phyloP scores from a whole-genome alignment of 2,888 invertebrate genomes.

The Acleris laterana region DNA sequence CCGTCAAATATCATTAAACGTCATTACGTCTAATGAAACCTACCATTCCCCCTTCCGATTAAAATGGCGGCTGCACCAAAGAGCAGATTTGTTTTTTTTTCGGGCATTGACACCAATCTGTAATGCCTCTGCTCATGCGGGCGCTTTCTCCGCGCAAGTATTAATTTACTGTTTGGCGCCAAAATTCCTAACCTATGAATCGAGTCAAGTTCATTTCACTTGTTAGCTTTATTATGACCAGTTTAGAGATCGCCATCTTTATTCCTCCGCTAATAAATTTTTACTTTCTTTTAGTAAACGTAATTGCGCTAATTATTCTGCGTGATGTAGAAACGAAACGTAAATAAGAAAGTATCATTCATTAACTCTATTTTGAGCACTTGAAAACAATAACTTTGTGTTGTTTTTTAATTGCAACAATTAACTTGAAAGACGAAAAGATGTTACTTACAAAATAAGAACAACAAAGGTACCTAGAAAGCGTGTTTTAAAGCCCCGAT shows the following conservation, averaged over 20 bases:
- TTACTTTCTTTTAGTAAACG: constrained; percentile 33
- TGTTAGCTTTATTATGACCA: constrained; percentile 35
- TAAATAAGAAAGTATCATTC: constrained; percentile 12
- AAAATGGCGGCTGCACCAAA: constrained; percentile 34
- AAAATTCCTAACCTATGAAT: constrained; percentile 70
- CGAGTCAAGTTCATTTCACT: constrained; percentile 45
- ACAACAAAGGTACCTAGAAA: no score
- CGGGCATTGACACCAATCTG: constrained; percentile 59
- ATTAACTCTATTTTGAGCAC: neutral
- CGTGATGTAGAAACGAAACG: constrained; percentile 7
- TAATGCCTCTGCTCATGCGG: constrained; percentile 58
- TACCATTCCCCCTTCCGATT: constrained; percentile 18
- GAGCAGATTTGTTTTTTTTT: constrained; percentile 30
- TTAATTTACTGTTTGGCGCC: constrained; percentile 65
- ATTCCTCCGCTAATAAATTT: constrained; percentile 18
- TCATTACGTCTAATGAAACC: constrained; percentile 24
- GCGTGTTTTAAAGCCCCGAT: no score
- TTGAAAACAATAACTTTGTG: constrained; percentile 5
- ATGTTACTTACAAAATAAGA: no score
- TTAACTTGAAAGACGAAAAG: no score
- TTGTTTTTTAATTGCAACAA: neutral
- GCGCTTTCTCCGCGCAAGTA: constrained; percentile 63
- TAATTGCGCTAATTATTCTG: constrained; percentile 31
- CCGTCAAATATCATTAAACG: neutral
- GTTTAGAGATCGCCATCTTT: constrained; percentile 33